Conservation (phyloP, 2,113 vertebrate genomes). For the Charadrius vociferus region DNA sequence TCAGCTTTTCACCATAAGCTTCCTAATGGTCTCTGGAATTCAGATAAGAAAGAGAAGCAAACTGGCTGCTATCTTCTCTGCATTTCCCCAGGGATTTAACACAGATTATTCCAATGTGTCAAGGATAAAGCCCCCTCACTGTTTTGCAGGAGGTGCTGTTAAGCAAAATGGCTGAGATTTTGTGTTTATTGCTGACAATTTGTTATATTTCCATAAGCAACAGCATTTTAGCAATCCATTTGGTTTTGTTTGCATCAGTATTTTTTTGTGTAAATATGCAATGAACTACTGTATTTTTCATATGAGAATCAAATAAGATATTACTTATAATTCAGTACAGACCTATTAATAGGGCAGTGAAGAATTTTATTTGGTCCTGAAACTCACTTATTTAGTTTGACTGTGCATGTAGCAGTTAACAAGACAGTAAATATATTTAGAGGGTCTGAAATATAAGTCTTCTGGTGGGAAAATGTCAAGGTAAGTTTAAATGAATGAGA, state of each 20-base stretch:
- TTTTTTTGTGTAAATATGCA: background rate
- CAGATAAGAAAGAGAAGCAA: conserved; percentile 21
- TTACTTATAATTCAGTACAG: background rate
- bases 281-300: background rate
- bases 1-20: background rate
- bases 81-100: background rate
- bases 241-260: background rate
- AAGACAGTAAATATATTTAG: background rate
- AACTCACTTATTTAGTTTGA: background rate
- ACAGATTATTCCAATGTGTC: background rate
- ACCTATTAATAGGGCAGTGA: background rate
- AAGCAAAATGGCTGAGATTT: background rate
- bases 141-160: background rate
- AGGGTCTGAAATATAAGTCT: background rate
- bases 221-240: background rate
- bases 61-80: background rate
- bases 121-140: background rate
- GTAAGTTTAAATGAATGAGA: conserved; percentile 13
- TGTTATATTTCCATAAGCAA: background rate
- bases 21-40: background rate
- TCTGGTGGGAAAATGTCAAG: background rate
- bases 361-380: background rate
- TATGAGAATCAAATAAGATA: background rate
- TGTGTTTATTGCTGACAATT: conserved; percentile 16
- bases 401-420: background rate